Base-by-base conservation (phyloP, 2,113 vertebrate species). In the Panthera tigris region DNA sequence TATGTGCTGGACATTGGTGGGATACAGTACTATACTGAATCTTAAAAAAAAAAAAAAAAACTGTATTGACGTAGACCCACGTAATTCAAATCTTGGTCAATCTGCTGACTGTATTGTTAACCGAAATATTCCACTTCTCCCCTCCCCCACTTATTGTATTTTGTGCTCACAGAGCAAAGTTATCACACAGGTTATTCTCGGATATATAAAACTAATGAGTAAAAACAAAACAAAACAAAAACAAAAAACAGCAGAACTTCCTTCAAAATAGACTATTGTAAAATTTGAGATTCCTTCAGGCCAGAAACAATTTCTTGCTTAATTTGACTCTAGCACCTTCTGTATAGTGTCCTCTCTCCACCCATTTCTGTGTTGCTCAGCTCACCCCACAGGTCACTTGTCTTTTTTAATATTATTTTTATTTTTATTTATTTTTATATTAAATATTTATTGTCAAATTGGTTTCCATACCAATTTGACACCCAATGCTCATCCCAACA, bases 351-450 rank as follows among this genome's bases (percentile, higher is more conserved):
- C 25, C 52, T 78, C 11, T 48, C 2, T 66, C 15, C 19, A 3
- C 1, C 25, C 18, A 0, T 2, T 9, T 61, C 9, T 78, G 41
- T 21, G 48, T 25, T 21, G 3, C 10, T 21, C 36, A 3, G 45
- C 9, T 87, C 5, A 85, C 5, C 3, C 18, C 52, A 10, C 0
- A 48, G 13, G 23, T 39, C 8, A 86, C 33, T 71, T 48, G 8
- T 48, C 27, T 81, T 45, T 45, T 45, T 45, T 45, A 45, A 45
- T 45, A 45, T 45, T 45, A 45, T 45, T 45, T 9, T 45, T 45
- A 45, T 45, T 45, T 45, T 45, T 45, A 45, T 45, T 45, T 45
- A 45, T 45, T 45, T 45, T 45, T 45, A 45, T 45, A 45, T 45
- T 45, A 45, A 45, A 9, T 45, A 45, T 39, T 39, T 39, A 39